Conservation (phyloP, 2,797 vertebrate species). For the Takifugu rubripes region DNA sequence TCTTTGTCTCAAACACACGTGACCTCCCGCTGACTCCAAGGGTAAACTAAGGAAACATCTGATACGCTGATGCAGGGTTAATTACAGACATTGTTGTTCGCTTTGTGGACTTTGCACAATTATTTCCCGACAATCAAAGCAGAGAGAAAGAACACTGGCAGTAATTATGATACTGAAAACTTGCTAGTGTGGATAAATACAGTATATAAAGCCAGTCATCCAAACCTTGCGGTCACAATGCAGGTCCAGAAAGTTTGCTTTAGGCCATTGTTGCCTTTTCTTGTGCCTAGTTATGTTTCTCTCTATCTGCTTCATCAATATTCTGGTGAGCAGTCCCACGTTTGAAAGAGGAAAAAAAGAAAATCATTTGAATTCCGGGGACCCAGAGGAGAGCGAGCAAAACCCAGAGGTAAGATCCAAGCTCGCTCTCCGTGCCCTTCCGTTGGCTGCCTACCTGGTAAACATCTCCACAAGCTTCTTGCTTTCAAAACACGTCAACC, state of each 20-base stretch:
- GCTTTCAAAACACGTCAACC: constrained; percentile 93
- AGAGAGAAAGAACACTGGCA: neutral
- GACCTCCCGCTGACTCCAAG: constrained; percentile 29
- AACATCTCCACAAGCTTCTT: constrained; percentile 95
- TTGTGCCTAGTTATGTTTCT: constrained; percentile 63
- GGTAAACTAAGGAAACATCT: constrained; percentile 55
- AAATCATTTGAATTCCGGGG: constrained; percentile 73
- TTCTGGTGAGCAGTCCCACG: constrained; percentile 86
- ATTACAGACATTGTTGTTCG: constrained; percentile 60
- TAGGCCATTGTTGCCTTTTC: constrained; percentile 28
- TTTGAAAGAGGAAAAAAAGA: constrained; percentile 69
- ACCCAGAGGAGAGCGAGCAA: constrained; percentile 65
- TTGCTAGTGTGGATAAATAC: neutral
- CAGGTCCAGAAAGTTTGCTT: constrained; percentile 15
- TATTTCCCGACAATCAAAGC: constrained; percentile 14
- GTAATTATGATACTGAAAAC: neutral
- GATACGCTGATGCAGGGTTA: constrained; percentile 65
- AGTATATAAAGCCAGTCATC: neutral
- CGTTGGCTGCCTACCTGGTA: constrained; percentile 78
- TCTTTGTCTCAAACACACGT: constrained; percentile 38
- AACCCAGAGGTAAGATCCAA: constrained; percentile 72
- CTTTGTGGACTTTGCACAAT: constrained; percentile 45
- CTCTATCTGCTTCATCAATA: constrained; percentile 86
- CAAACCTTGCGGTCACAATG: constrained; percentile 1
- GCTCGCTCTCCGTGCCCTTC: constrained; percentile 63